Evolutionary conservation across 2,113 vertebrate species (phyloP).

Genomic region (Meles meles): DNA sequence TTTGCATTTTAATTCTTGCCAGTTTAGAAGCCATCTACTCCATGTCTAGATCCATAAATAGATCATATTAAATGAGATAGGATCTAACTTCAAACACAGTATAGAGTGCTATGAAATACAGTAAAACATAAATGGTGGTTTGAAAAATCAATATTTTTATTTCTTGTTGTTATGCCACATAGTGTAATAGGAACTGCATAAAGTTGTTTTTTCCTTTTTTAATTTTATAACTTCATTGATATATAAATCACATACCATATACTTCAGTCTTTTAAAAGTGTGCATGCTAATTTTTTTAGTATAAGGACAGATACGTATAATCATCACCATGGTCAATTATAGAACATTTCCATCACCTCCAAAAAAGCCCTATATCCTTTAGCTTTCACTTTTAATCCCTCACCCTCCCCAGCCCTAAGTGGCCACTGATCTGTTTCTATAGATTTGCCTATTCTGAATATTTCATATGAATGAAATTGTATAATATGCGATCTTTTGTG

Average conservation of each 20-base stretch:
- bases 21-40: background rate
- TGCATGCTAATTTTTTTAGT: background rate
- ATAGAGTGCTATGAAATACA: background rate
- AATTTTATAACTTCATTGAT: background rate
- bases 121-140: background rate
- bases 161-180: background rate
- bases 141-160: background rate
- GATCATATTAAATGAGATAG: background rate
- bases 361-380: background rate
- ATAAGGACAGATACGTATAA: background rate
- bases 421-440: background rate
- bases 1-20: background rate
- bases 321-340: background rate
- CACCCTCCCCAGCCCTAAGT: background rate
- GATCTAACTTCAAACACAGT: background rate
- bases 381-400: background rate
- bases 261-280: background rate
- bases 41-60: background rate
- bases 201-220: background rate
- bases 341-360: background rate
- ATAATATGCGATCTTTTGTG: background rate
- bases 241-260: background rate
- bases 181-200: background rate
- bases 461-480: background rate
- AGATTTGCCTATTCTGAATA: background rate